These are phyloP conservation scores for Orussus abietinus DNA, from an alignment of 1,140 invertebrate genomes.

Conservation along the genomic window DNA sequence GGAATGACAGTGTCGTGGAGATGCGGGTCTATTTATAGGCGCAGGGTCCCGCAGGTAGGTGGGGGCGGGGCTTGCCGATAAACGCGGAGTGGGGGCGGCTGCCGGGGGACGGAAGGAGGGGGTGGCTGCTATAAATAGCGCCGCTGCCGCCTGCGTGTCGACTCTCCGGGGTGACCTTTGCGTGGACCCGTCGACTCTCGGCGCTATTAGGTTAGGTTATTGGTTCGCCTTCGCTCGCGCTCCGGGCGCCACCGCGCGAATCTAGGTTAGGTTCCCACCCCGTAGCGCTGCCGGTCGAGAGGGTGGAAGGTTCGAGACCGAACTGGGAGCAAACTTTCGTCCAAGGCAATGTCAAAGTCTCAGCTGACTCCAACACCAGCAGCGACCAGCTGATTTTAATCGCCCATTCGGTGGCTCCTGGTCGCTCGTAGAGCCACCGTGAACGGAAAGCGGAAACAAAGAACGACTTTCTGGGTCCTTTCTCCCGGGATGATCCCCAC, in stretches of 20 bases:
- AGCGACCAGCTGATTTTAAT: no score
- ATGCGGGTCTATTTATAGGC: slow-evolving; percentile 36
- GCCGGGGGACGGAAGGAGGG: slow-evolving; percentile 9
- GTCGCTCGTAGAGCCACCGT: no score
- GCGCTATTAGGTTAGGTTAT: slow-evolving; percentile 40
- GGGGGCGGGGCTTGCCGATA: slow-evolving; percentile 1
- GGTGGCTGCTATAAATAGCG: slow-evolving; percentile 38
- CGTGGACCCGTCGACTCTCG: slow-evolving; percentile 19
- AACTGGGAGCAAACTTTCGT: no score
- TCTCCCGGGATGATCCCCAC: no score
- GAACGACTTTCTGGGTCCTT: no score
- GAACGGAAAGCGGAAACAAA: no score
- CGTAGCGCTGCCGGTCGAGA: no score
- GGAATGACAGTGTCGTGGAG: slow-evolving; percentile 16
- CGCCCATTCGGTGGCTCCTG: no score
- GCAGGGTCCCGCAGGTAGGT: slow-evolving; percentile 39
- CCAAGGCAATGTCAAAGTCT: no score
- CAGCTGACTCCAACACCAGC: no score
- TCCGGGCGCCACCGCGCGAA: slow-evolving; percentile 17
- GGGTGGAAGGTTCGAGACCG: no score
- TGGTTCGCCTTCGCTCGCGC: slow-evolving; percentile 21
- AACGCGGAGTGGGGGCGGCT: slow-evolving; percentile 11
- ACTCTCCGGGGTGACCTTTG: slow-evolving; percentile 39
- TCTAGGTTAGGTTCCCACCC: slow-evolving; percentile 44
- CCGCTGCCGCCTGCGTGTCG: slow-evolving; percentile 21